A percentile compares a stretch with the other conserved stretches of the same genome.
Evolutionary conservation across 2,797 vertebrate genomes (phyloP).

Genomic region (Steatocranus sp.): DNA sequence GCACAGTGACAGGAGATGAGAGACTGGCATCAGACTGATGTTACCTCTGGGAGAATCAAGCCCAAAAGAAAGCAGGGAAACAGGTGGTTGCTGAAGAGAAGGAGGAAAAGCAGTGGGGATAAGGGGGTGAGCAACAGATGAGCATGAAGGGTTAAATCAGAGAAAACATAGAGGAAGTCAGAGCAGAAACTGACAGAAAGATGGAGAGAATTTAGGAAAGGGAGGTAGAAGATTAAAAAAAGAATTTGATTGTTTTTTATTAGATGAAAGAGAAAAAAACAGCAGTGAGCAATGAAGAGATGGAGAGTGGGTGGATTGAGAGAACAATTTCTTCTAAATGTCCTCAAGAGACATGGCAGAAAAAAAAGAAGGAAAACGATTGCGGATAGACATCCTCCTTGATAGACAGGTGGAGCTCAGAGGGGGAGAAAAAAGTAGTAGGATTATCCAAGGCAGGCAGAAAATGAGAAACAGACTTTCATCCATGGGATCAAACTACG

Average conservation of each 20-base stretch:
- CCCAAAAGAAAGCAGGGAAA: neutral
- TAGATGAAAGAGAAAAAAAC: neutral
- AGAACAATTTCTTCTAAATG: slow-evolving; percentile 34
- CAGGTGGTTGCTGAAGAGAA: neutral
- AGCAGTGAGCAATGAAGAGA: slow-evolving; percentile 1
- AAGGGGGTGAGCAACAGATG: neutral
- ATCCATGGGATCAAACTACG: slow-evolving; percentile 39
- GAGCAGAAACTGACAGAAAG: neutral
- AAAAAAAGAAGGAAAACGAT: slow-evolving; percentile 2
- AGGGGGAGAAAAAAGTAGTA: neutral
- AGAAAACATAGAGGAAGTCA: neutral
- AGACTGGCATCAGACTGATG: slow-evolving; percentile 26
- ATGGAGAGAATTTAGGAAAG: neutral
- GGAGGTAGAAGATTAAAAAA: neutral
- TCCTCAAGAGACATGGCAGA: slow-evolving; percentile 13
- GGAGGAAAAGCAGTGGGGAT: neutral
- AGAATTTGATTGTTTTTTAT: neutral
- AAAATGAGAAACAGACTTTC: slow-evolving; percentile 28
- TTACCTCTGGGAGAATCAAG: neutral
- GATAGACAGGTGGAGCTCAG: slow-evolving; percentile 49
- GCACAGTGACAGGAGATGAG: slow-evolving; percentile 37
- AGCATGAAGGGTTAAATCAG: neutral
- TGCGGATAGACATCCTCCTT: slow-evolving; percentile 6
- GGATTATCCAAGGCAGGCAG: slow-evolving; percentile 29
- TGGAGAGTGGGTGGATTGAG: slow-evolving; percentile 40